Conservation (phyloP, 2,797 vertebrate species). For the Myotis vivesi region DNA sequence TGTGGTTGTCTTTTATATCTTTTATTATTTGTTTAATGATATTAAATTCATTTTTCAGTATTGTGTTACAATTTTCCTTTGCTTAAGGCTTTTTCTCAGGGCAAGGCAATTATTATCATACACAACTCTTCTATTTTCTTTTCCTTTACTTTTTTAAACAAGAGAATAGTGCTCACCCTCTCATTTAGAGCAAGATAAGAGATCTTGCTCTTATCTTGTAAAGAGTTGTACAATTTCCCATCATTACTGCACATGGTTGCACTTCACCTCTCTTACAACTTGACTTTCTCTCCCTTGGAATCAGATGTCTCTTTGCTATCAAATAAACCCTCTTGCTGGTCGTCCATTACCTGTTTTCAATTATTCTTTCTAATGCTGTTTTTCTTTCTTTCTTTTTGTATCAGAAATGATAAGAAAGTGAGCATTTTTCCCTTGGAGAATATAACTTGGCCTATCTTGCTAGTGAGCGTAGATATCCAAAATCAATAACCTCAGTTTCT, state of each 20-base stretch:
- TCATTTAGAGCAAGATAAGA: slow-evolving; percentile 8
- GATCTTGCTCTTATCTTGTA: too few species aligned
- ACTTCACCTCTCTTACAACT: slow-evolving; percentile 23
- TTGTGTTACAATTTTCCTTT: slow-evolving; percentile 12
- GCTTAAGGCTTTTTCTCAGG: neutral
- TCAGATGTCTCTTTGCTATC: slow-evolving; percentile 45
- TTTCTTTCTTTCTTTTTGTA: neutral
- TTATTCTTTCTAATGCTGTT: slow-evolving; percentile 55
- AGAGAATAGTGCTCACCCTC: neutral
- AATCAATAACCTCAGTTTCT: slow-evolving; percentile 72
- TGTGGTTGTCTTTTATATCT: neutral
- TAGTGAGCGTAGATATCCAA: slow-evolving; percentile 44
- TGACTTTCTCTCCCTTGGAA: slow-evolving; percentile 55
- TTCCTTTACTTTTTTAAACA: neutral
- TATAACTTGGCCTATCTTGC: slow-evolving; percentile 40
- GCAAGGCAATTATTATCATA: slow-evolving; percentile 4
- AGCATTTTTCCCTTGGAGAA: slow-evolving; percentile 50
- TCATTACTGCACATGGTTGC: neutral
- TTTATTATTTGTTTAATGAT: slow-evolving; percentile 32
- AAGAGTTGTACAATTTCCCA: slow-evolving; percentile 34
- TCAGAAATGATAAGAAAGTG: slow-evolving; percentile 61
- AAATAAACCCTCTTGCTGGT: slow-evolving; percentile 55
- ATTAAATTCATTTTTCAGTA: neutral
- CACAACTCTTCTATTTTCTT: neutral
- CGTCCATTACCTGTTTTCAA: slow-evolving; percentile 63